Evolutionary conservation across 2,113 vertebrate genomes (phyloP), one percentile per base, ranked within the genome.

Genomic region (Monopterus albus): DNA sequence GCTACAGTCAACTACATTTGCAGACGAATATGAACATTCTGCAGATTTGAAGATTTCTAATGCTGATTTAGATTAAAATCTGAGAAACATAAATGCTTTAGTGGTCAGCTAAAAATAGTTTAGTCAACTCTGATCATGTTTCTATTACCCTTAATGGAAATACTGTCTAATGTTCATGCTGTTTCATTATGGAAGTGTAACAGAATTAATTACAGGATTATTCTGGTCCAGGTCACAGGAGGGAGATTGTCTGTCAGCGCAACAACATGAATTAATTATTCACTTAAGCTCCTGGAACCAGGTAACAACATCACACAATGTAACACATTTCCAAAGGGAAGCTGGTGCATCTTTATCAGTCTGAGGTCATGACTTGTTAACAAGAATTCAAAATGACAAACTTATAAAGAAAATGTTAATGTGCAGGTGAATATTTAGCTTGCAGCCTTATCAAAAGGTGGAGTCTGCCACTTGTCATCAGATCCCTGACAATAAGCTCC

Each of bases 131-230:
- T 7, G 21, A 3, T 18, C 21, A 10, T 38, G 6, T 60, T 51
- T 40, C 35, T 38, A 10, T 67, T 10, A 26, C 29, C 13, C 21
- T 51, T 39, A 35, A 58, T 78, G 29, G n/a, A 51, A 49, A 47
- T 39, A 6, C 26, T 35, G 7, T 42, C 23, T 21, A 25, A 38
- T 49, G 52, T 43, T 50, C 15, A 29, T 20, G 5, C 2, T 8
- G 6, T 64, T 66, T 79, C 45, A 82, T 80, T 51, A 65, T 55
- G 62, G 47, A 65, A 81, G 43, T 56, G 25, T 39, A 21, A 65
- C 31, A 33, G 33, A 58, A 70, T 66, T 74, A 60, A 75, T 78
- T 66, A 49, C 31, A 23, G 50, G 67, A 73, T 83, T 81, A 62
- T 71, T 74, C 28, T 60, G 49, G 40, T 76, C 50, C 52, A 57